Evolutionary conservation across 1,140 invertebrate species (phyloP).

Genomic region (Aradophagus sp.): DNA sequence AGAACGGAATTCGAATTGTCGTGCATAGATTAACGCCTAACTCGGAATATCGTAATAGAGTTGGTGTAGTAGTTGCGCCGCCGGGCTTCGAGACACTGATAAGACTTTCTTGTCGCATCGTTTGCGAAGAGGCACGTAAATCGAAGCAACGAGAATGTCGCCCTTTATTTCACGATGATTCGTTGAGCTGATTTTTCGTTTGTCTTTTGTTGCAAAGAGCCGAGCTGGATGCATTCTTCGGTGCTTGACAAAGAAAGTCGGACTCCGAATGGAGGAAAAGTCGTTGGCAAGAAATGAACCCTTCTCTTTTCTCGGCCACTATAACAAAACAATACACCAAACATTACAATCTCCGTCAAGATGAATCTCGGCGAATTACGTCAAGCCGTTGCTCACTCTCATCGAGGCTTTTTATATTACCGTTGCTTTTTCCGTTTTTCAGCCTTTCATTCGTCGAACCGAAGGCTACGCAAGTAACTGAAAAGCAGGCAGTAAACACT

Average conservation of each 20-base stretch:
- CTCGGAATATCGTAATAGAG: constrained; percentile 37
- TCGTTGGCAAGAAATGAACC: not conserved
- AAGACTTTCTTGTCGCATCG: too few species aligned
- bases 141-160: constrained; percentile 4
- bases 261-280: constrained; percentile 9
- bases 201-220: constrained; percentile 17
- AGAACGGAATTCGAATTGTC: constrained; percentile 58
- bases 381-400: constrained; percentile 6
- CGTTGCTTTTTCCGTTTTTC: constrained; percentile 5
- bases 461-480: constrained; percentile 24
- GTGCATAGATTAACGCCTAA: constrained; percentile 42
- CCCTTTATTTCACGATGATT: constrained; percentile 4
- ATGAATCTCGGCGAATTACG: constrained; percentile 15
- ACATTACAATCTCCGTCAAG: constrained; percentile 20
- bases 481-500: constrained; percentile 35
- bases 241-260: not conserved
- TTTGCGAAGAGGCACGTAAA: not conserved
- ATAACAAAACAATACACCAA: constrained; percentile 27
- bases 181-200: constrained; percentile 16
- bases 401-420: constrained; percentile 11
- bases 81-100: too few species aligned
- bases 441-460: constrained; percentile 24
- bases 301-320: not conserved
- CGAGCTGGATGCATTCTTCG: constrained; percentile 2
- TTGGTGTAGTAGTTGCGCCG: constrained; percentile 15